phyloP scores from a whole-genome alignment of 2,113 vertebrate genomes.

The Nematolebias whitei region DNA sequence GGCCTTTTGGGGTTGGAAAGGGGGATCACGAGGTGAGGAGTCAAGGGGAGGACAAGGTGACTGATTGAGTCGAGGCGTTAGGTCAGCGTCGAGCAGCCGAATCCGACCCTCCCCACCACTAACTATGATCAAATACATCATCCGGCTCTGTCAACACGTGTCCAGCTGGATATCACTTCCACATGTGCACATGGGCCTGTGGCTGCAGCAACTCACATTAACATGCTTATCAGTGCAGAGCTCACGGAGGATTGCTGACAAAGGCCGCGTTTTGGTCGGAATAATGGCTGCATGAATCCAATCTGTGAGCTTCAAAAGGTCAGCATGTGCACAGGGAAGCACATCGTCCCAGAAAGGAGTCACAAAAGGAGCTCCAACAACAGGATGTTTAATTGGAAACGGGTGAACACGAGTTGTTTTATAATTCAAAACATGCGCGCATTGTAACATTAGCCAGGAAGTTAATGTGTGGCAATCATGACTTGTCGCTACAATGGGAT shows the following conservation, averaged over 20 bases:
- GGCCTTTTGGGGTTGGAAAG: constrained; percentile 61
- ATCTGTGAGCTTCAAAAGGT: constrained; percentile 74
- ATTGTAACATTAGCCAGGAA: constrained; percentile 63
- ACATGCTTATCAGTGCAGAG: constrained; percentile 61
- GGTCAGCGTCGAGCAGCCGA: constrained; percentile 74
- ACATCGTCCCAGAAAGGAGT: constrained; percentile 36
- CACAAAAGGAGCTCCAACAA: constrained; percentile 56
- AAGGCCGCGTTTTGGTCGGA: constrained; percentile 54
- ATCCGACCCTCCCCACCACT: constrained; percentile 71
- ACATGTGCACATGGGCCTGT: constrained; percentile 61
- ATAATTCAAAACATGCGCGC: constrained; percentile 63
- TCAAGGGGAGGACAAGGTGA: constrained; percentile 82
- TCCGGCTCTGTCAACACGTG: constrained; percentile 72
- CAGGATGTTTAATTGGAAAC: constrained; percentile 64
- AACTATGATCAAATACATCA: constrained; percentile 76
- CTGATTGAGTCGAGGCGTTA: constrained; percentile 75
- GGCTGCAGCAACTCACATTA: constrained; percentile 52
- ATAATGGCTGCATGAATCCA: constrained; percentile 75
- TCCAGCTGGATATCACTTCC: constrained; percentile 76
- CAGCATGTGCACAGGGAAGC: constrained; percentile 63
- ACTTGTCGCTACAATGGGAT: constrained; percentile 43
- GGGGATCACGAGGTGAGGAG: constrained; percentile 75
- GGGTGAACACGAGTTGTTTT: constrained; percentile 64
- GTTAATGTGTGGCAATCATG: constrained; percentile 66
- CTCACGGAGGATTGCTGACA: constrained; percentile 56